Conservation (phyloP, 2,888 invertebrate genomes). For the Eustalomyia histrio region DNA sequence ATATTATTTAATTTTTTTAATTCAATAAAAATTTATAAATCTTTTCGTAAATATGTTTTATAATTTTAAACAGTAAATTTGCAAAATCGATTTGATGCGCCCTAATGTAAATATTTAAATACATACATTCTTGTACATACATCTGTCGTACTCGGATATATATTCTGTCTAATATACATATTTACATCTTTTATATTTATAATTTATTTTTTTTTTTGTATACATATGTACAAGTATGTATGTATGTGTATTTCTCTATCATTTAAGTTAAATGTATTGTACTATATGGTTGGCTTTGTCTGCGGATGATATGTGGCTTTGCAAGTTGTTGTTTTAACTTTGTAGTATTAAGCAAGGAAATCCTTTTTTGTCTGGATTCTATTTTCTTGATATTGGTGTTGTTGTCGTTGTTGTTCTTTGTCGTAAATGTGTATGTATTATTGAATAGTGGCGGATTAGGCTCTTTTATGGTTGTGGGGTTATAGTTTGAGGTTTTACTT, state of each 20-base stretch:
- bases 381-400: not conserved
- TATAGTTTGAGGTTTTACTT: not conserved
- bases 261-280: not conserved
- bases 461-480: not conserved
- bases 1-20: too few species aligned
- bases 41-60: too few species aligned
- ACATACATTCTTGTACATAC: not conserved
- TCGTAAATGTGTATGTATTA: not conserved
- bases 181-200: constrained; percentile 16
- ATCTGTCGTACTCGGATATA: not conserved
- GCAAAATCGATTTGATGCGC: too few species aligned
- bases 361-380: constrained; percentile 47
- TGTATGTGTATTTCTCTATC: not conserved
- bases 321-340: constrained; percentile 53
- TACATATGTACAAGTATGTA: not conserved
- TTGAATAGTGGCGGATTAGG: constrained; percentile 4
- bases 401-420: not conserved
- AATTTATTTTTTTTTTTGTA: constrained; percentile 24
- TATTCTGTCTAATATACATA: not conserved
- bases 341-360: constrained; percentile 63
- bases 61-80: too few species aligned
- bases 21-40: too few species aligned
- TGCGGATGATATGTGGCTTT: constrained; percentile 62
- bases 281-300: constrained; percentile 27
- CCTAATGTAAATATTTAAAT: not conserved